Percentiles rank a stretch among this genome's conserved stretches.
Conservation (phyloP, 2,797 vertebrate genomes). For the Enoplosus armatus region DNA sequence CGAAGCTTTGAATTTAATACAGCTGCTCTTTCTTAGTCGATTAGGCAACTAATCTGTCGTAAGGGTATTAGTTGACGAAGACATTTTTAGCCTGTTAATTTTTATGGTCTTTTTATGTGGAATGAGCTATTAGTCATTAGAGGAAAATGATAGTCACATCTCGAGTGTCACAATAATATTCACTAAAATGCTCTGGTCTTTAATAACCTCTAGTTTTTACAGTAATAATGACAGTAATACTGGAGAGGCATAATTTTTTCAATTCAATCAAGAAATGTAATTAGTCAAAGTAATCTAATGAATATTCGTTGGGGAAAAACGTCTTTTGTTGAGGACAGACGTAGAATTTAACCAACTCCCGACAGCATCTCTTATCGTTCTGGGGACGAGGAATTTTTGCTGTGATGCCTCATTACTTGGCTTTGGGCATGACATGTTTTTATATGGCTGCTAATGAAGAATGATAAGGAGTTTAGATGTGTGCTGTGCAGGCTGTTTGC, state of each 20-base stretch:
- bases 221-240: constrained; percentile 37
- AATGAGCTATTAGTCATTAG: constrained; percentile 44
- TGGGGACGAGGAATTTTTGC: neutral
- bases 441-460: constrained; percentile 21
- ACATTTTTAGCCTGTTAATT: constrained; percentile 49
- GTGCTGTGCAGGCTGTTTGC: neutral
- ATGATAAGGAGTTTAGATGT: neutral
- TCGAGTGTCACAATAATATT: constrained; percentile 35
- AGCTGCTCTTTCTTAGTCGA: constrained; percentile 15
- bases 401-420: constrained; percentile 25
- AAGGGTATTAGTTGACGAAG: constrained; percentile 31
- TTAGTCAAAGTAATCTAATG: constrained; percentile 30
- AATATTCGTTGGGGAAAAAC: neutral
- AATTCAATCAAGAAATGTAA: constrained; percentile 43
- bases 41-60: constrained; percentile 52
- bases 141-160: constrained; percentile 28
- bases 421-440: constrained; percentile 18
- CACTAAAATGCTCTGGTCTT: constrained; percentile 41
- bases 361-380: constrained; percentile 13
- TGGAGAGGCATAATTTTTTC: constrained; percentile 18
- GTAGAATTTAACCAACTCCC: neutral
- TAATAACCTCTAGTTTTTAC: constrained; percentile 43
- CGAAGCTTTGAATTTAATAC: constrained; percentile 34
- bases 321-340: neutral
- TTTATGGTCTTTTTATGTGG: constrained; percentile 46